Base-by-base conservation (phyloP, 2,888 invertebrate species). In the Oscheius onirici region DNA sequence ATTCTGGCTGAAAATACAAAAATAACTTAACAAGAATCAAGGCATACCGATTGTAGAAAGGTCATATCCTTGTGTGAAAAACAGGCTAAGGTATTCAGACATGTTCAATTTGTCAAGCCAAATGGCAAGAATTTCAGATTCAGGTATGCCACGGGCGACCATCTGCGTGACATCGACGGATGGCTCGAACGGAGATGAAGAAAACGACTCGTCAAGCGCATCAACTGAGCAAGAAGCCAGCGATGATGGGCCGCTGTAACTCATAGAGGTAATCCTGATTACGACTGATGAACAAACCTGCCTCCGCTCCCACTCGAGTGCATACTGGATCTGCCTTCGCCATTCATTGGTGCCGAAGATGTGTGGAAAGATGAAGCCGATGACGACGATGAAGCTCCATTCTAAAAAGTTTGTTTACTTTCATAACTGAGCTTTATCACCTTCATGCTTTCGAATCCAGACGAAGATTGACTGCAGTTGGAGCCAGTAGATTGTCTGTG, bases 61-160 rank as follows among this genome's bases (percentile, higher is more conserved):
- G 90, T 99, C 97, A 89, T 99, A 99, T 44, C 97, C 97, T 15
- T 80, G 95, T 51, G 93, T 92, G 76, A 94, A 92, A 89, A 99
- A 97, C 72, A 95, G 91, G 58, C 93, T 92, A 80, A 94, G 94
- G 90, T 97, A 97, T 88, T 96, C 95, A 88, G 95, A 95, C 90
- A 94, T 94, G 87, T 93, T 93, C 51, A 97, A 91, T 87, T 95
- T 95, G 73, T 94, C 92, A 87, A 99, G 90, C 95, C 97, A 99
- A 75, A 93, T 89, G 92, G 88, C 94, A 86, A 99, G 92, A 79
- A 97, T 93, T 89, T 97, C 97, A 85, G 93, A 92, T 89, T 97
- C 97, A 73, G 92, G 91, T 22, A 92, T 88, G 5, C 93, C 93
- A 88, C 93, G 93, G 58, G 87, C 81, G 40, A 89, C 84, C 88